Conservation (phyloP, 2,888 invertebrate species). For the Eudasyphora cyanicolor region DNA sequence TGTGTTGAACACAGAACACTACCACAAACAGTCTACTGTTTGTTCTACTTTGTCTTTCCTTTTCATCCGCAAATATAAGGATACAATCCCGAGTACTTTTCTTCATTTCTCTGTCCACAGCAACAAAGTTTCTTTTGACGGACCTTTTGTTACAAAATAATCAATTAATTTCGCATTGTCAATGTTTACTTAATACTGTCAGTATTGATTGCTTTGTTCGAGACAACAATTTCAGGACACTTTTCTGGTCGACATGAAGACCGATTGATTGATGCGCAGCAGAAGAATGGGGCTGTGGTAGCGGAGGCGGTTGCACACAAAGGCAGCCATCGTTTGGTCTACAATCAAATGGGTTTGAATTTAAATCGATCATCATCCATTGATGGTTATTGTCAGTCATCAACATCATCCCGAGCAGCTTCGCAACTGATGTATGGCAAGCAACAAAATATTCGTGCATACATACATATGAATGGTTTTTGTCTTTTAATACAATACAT, state of each 20-base stretch:
- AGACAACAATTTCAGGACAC: constrained; percentile 27
- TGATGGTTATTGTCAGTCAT: not conserved
- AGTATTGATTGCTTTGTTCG: constrained; percentile 10
- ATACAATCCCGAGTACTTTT: too few species aligned
- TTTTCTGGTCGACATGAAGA: not conserved
- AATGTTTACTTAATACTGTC: constrained; percentile 13
- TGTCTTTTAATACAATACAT: not conserved
- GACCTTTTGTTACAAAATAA: constrained; percentile 6
- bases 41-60: not conserved
- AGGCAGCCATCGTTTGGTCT: not conserved
- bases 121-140: not conserved
- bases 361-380: not conserved
- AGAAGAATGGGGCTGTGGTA: too few species aligned
- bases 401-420: not conserved
- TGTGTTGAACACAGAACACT: not conserved
- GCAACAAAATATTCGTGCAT: too few species aligned
- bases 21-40: too few species aligned
- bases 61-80: not conserved
- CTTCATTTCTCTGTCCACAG: not conserved
- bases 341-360: not conserved
- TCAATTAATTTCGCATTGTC: constrained; percentile 30
- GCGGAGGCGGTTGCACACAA: not conserved
- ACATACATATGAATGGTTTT: not conserved
- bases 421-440: not conserved
- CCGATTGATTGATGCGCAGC: not conserved